These are phyloP conservation scores for Choloepus didactylus DNA, from an alignment of 2,797 vertebrate species.

Conservation along the genomic window DNA sequence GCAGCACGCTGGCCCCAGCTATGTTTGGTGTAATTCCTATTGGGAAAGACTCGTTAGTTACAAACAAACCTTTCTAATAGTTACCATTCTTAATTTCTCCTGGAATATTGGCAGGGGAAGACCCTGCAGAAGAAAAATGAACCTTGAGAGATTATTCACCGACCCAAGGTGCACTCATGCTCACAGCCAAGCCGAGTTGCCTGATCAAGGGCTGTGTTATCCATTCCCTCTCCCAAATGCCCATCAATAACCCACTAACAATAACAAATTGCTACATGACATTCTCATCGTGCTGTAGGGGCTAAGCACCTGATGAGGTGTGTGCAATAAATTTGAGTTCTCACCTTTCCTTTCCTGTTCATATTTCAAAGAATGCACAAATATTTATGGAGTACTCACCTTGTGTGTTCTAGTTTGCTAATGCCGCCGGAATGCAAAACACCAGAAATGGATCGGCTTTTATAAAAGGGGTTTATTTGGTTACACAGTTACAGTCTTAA, in stretches of 20 bases:
- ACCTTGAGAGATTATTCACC: not conserved
- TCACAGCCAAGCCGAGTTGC: slow-evolving; percentile 32
- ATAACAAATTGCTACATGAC: slow-evolving; percentile 72
- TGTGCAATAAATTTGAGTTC: not conserved
- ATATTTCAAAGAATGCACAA: not conserved
- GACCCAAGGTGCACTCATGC: slow-evolving; percentile 3
- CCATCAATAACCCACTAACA: slow-evolving; percentile 75
- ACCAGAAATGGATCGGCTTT: too few relatives aligned
- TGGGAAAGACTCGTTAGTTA: slow-evolving; percentile 56
- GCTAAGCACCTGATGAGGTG: slow-evolving; percentile 35
- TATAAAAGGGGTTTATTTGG: too few relatives aligned
- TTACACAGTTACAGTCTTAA: too few relatives aligned
- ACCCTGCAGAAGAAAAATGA: not conserved
- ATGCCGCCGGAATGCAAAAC: too few relatives aligned
- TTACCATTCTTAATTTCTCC: slow-evolving; percentile 69
- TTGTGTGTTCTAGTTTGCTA: too few relatives aligned
- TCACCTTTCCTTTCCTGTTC: not conserved
- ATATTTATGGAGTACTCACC: not conserved
- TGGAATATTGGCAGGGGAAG: slow-evolving; percentile 68
- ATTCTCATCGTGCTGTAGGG: not conserved
- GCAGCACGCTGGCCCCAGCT: slow-evolving; percentile 22
- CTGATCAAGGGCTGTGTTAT: slow-evolving; percentile 33
- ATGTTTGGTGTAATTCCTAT: slow-evolving; percentile 52
- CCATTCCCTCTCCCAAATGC: slow-evolving; percentile 58
- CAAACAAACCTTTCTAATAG: slow-evolving; percentile 66